These are phyloP conservation scores for Jaculus jaculus DNA, from an alignment of 2,113 vertebrate species.

Conservation along the genomic window DNA sequence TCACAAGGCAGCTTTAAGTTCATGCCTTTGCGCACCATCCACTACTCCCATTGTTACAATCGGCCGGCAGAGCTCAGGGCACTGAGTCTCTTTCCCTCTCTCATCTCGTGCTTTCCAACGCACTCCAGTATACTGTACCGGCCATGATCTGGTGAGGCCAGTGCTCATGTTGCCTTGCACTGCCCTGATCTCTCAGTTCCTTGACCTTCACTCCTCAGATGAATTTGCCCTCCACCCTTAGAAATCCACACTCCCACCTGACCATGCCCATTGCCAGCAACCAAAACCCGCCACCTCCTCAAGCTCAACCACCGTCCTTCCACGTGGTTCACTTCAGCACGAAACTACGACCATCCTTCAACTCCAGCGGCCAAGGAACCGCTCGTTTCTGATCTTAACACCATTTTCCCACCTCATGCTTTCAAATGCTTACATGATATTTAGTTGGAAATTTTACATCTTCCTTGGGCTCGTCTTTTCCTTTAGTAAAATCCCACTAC, in stretches of 20 bases:
- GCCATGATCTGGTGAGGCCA: not conserved
- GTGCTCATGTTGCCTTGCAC: not conserved
- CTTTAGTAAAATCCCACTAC: not conserved
- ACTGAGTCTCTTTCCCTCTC: not conserved
- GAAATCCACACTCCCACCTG: not conserved
- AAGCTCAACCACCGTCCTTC: not conserved
- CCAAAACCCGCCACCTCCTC: not conserved
- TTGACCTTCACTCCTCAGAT: not conserved
- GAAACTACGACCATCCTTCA: not conserved
- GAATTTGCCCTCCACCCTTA: not conserved
- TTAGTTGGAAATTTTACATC: not conserved
- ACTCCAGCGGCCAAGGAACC: too few relatives aligned
- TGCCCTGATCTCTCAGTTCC: not conserved
- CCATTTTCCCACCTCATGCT: not conserved
- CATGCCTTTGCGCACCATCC: not conserved
- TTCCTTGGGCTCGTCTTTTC: not conserved
- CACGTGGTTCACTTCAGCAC: not conserved
- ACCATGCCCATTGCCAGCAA: not conserved
- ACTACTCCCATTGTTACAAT: not conserved
- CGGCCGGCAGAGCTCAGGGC: not conserved
- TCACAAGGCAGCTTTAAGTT: not conserved
- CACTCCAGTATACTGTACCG: not conserved
- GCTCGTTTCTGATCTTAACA: not conserved
- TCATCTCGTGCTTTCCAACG: not conserved
- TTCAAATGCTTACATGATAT: not conserved